Evolutionary conservation across 2,888 invertebrate genomes (phyloP).

Genomic region (Cephus nigrinus): DNA sequence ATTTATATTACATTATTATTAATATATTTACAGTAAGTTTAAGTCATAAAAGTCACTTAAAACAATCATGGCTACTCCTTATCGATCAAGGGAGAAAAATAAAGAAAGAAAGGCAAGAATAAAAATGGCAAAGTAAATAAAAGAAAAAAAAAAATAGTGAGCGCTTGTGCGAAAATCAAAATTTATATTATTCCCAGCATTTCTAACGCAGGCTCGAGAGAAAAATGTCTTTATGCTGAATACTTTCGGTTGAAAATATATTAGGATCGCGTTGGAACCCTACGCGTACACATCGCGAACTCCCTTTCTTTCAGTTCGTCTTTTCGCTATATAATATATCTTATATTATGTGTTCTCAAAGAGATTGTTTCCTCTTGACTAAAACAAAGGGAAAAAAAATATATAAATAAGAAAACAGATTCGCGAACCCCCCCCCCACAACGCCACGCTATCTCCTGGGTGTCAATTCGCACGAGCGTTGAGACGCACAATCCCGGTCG

Average conservation of each 20-base stretch:
- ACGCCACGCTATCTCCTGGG: too few species aligned
- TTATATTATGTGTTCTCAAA: background rate
- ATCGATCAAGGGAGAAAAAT: background rate
- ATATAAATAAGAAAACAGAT: background rate
- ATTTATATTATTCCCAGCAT: constrained; percentile 7
- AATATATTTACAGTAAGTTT: background rate
- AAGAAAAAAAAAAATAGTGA: too few species aligned
- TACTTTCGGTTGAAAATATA: constrained; percentile 52
- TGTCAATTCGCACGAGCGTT: background rate
- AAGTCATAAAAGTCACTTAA: background rate
- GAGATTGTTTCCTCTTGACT: background rate
- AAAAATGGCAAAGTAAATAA: background rate
- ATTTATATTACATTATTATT: background rate
- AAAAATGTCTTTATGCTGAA: constrained; percentile 45
- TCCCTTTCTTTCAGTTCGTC: constrained; percentile 14
- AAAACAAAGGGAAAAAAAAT: background rate
- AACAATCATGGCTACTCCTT: background rate
- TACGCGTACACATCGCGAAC: constrained; percentile 3
- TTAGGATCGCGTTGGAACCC: constrained; percentile 15
- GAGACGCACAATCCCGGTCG: background rate
- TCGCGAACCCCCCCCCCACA: background rate
- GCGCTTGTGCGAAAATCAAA: background rate
- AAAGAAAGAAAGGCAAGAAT: background rate
- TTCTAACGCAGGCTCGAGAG: constrained; percentile 17
- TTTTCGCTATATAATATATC: constrained; percentile 8